Conservation (phyloP, 2,888 invertebrate genomes). For the Acanthosepion lycidas region DNA sequence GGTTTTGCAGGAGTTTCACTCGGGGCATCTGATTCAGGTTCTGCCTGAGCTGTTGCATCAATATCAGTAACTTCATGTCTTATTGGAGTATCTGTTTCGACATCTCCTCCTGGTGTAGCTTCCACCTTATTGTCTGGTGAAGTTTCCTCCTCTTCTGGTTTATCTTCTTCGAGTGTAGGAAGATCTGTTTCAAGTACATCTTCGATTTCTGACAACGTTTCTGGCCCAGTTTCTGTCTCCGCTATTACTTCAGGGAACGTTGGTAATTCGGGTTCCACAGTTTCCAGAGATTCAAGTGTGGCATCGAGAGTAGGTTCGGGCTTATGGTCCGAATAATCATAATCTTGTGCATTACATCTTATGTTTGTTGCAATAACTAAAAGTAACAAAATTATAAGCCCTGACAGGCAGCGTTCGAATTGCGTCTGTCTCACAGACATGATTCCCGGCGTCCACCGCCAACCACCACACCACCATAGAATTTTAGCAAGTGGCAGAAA, state of each 20-base stretch:
- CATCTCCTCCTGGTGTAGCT: background rate
- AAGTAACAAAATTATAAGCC: background rate
- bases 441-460: background rate
- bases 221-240: background rate
- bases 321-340: background rate
- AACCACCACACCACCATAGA: background rate
- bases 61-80: background rate
- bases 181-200: background rate
- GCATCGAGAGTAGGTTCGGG: background rate
- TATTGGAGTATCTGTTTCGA: background rate
- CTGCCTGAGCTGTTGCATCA: background rate
- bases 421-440: conserved; percentile 36
- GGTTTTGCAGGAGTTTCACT: background rate
- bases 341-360: background rate
- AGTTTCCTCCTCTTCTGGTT: background rate
- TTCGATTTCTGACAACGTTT: background rate
- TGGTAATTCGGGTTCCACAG: background rate
- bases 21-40: background rate
- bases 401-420: background rate
- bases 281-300: background rate
- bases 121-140: background rate
- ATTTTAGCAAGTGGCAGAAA: background rate
- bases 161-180: background rate
- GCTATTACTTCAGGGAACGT: background rate
- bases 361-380: background rate